Base-by-base conservation (phyloP, 2,113 vertebrate species). In the Otis tarda region DNA sequence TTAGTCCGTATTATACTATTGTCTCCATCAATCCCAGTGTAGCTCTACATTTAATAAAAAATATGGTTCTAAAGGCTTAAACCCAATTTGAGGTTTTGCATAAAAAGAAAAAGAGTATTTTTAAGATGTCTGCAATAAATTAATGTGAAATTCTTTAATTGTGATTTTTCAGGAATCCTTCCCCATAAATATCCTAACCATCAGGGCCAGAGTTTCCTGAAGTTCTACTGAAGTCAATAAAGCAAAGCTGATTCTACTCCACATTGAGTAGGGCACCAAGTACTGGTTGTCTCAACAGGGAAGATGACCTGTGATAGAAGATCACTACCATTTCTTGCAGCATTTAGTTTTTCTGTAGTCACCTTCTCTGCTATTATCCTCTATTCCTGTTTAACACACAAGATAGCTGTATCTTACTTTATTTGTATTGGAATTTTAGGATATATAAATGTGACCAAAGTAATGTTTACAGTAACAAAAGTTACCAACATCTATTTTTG, bases 241-340 rank as follows among this genome's bases (percentile, higher is more conserved):
- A 76, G 12, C 23, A 47, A 78, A 93, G 33, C 9, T 79, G 9
- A 56, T 56, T 23, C 20, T 79, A 10, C 3, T 45, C 41, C 10
- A n/a, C 30, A 69, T 25, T 0, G 0, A 70, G 10, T 22, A 65
- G 13, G 37, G 15, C 9, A n/a, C 12, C 18, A 57, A 33, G 33
- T 4, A 49, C 31, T 53, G 7, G 8, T 35, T 61, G 10, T 22
- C 41, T 79, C 73, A 78, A 28, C 11, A 49, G 16, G 27, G 39
- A 80, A 80, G 47, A 37, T 57, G 11, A 24, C 21, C 37, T 37
- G 13, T 69, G 28, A 21, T 6, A 41, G 47, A 56, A 56, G 18
- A 73, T 20, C 30, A 18, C 12, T 74, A 33, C 9, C 4, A 68
- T 56, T 88, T 90, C 35, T 60, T 28, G 12, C 33, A 88, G 28